phyloP scores from a whole-genome alignment of 2,888 invertebrate species.

The Athripsodes cinereus region DNA sequence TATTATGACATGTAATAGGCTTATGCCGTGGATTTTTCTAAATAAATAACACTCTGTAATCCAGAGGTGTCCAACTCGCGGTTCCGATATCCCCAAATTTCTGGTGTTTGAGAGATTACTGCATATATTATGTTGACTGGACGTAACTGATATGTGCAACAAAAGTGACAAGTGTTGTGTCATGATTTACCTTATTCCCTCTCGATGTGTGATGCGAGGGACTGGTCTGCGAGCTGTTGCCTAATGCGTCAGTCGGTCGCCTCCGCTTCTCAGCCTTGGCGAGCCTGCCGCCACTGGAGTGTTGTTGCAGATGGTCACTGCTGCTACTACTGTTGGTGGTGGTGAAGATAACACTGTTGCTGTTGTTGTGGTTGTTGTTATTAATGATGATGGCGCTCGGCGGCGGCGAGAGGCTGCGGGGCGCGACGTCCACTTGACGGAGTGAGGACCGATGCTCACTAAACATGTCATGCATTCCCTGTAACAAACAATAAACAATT shows the following conservation, averaged over 20 bases:
- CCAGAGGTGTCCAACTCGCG: too few species aligned
- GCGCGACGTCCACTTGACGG: conserved; percentile 27
- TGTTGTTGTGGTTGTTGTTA: conserved; percentile 34
- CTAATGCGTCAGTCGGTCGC: conserved; percentile 6
- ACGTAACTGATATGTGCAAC: too few species aligned
- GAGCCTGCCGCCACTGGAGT: conserved; percentile 45
- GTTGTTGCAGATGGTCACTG: conserved; percentile 26
- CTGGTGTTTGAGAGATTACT: too few species aligned
- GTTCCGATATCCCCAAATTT: too few species aligned
- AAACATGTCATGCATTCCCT: conserved; percentile 88
- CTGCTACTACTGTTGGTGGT: conserved; percentile 20
- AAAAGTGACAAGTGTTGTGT: too few species aligned
- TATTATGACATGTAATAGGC: too few species aligned
- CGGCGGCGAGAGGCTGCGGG: conserved; percentile 43
- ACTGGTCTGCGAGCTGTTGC: conserved; percentile 4
- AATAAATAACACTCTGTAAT: too few species aligned
- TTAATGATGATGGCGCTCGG: conserved; percentile 41
- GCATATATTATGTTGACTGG: too few species aligned
- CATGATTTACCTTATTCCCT: conserved; percentile 19
- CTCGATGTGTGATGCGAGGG: conserved; percentile 14
- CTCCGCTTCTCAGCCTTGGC: conserved; percentile 40
- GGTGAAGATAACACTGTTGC: conserved; percentile 31
- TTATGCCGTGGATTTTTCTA: too few species aligned
- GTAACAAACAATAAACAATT: conserved; percentile 23
- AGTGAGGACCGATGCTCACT: conserved; percentile 41